Percentiles rank a stretch among this genome's conserved stretches.
These are phyloP conservation scores for Eucriotettix oculatus DNA, from an alignment of 2,888 invertebrate species.

Conservation along the genomic window DNA sequence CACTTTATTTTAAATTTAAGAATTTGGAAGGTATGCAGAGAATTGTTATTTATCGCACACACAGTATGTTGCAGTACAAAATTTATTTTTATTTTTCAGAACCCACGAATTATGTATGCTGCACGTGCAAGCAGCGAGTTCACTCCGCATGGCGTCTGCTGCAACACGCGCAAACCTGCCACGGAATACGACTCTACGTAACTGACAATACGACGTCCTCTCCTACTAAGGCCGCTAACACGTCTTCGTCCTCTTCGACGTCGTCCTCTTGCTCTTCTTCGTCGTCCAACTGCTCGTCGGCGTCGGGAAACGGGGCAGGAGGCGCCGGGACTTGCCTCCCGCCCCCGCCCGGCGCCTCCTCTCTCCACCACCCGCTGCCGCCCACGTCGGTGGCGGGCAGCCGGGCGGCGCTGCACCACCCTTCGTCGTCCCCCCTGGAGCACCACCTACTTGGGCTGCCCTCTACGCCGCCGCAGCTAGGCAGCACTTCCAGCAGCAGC, in stretches of 20 bases:
- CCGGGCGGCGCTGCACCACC: neutral
- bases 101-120: slow-evolving; percentile 86
- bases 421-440: neutral
- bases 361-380: slow-evolving; percentile 50
- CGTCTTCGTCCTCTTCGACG: slow-evolving; percentile 21
- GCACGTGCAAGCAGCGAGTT: slow-evolving; percentile 80
- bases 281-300: slow-evolving; percentile 27
- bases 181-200: slow-evolving; percentile 85
- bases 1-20: too few relatives aligned
- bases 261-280: slow-evolving; percentile 23
- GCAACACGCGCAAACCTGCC: slow-evolving; percentile 87
- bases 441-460: slow-evolving; percentile 41
- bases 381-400: slow-evolving; percentile 24
- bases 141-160: slow-evolving; percentile 91
- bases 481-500: slow-evolving; percentile 1
- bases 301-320: neutral
- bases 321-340: slow-evolving; percentile 2
- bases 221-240: slow-evolving; percentile 5
- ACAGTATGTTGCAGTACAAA: too few relatives aligned
- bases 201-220: neutral
- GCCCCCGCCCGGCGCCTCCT: neutral
- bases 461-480: slow-evolving; percentile 50
- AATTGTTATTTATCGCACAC: too few relatives aligned
- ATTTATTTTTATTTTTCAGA: slow-evolving; percentile 45
- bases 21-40: too few relatives aligned